These are phyloP conservation scores for Adelognathus sp. DNA, from an alignment of 2,888 invertebrate genomes.

Conservation along the genomic window DNA sequence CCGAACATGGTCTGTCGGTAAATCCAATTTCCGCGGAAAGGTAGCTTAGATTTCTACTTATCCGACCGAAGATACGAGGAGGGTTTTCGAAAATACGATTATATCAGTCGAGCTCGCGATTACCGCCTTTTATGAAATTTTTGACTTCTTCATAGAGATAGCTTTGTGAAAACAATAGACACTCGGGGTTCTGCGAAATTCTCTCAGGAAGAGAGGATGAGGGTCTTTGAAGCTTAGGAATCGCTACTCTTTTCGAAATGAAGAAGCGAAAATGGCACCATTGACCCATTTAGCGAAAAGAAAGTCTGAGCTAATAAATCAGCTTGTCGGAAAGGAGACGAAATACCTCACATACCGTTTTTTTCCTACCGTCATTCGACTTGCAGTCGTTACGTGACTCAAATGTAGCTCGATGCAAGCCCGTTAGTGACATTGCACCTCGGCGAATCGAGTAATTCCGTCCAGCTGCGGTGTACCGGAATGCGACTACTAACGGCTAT, in stretches of 20 bases:
- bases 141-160: background rate
- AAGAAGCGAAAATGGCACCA: too few relatives aligned
- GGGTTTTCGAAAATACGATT: background rate
- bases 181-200: background rate
- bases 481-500: constrained; percentile 3
- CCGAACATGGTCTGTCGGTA: too few relatives aligned
- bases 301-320: background rate
- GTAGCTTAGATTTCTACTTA: background rate
- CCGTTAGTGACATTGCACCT: constrained; percentile 37
- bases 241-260: too few relatives aligned
- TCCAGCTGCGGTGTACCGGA: constrained; percentile 34
- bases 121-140: background rate
- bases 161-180: background rate
- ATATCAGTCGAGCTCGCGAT: too few relatives aligned
- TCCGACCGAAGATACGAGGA: background rate
- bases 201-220: background rate
- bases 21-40: background rate
- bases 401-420: constrained; percentile 29
- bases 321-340: background rate
- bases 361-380: background rate
- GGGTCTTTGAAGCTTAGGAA: too few relatives aligned
- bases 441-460: constrained; percentile 36
- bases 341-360: background rate
- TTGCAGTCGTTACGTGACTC: background rate
- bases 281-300: constrained; percentile 13